phyloP scores from a whole-genome alignment of 2,113 vertebrate genomes.

The Campylorhamphus procurvoides region DNA sequence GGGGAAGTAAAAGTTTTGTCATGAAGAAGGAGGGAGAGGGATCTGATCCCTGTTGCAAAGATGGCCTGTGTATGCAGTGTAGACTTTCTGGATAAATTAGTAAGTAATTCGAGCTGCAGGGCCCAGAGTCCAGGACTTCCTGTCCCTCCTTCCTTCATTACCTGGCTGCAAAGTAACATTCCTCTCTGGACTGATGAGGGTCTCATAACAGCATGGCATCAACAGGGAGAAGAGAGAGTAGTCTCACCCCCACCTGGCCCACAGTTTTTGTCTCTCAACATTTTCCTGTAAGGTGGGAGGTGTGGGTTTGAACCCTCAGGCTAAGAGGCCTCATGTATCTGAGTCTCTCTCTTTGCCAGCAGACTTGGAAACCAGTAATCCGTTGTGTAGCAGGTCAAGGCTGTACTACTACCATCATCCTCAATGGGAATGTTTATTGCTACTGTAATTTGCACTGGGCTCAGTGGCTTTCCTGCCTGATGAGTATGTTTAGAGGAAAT shows the following conservation, averaged over 20 bases:
- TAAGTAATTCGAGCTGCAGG: background rate
- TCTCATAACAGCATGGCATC: background rate
- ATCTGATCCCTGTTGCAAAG: background rate
- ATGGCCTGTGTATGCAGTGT: background rate
- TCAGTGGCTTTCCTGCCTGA: background rate
- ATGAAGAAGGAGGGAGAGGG: background rate
- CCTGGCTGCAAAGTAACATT: background rate
- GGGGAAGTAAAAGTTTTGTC: background rate
- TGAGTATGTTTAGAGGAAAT: background rate
- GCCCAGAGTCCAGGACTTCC: background rate
- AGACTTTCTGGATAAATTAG: background rate
- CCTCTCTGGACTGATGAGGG: background rate
- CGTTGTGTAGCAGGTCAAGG: fast-evolving
- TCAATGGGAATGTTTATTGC: background rate
- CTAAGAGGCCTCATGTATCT: background rate
- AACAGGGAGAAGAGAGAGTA: background rate
- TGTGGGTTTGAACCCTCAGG: background rate
- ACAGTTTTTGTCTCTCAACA: background rate
- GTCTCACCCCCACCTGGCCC: background rate
- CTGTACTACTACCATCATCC: background rate
- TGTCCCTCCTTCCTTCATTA: background rate
- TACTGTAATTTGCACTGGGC: background rate
- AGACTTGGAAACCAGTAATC: background rate
- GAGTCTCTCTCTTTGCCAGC: background rate
- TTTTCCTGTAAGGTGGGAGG: background rate